These are phyloP conservation scores for Grammomys surdaster DNA, from an alignment of 2,113 vertebrate species.

Conservation along the genomic window DNA sequence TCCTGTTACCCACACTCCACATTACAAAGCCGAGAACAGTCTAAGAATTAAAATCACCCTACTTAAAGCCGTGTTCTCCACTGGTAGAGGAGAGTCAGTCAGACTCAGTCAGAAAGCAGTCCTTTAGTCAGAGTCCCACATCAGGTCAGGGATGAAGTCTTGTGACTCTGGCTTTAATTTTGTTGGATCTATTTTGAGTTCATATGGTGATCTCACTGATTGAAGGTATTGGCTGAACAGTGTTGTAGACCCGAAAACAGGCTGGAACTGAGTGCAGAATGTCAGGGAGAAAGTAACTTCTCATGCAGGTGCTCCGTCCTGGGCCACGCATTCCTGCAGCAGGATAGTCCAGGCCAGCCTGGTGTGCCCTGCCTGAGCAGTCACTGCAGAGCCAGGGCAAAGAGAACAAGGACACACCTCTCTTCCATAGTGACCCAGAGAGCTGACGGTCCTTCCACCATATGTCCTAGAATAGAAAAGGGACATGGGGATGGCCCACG, in stretches of 20 bases:
- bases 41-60: neutral
- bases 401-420: constrained; percentile 4
- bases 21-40: neutral
- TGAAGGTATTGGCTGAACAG: neutral
- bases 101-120: neutral
- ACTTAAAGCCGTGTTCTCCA: neutral
- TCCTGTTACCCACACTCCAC: neutral
- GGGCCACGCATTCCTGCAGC: neutral
- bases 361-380: neutral
- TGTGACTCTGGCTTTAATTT: neutral
- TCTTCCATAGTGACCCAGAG: neutral
- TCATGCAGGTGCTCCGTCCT: neutral
- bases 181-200: neutral
- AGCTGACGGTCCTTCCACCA: neutral
- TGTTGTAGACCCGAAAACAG: neutral
- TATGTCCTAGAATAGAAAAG: neutral
- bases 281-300: neutral
- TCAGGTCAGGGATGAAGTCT: neutral
- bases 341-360: neutral
- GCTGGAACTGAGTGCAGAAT: neutral
- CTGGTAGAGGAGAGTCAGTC: neutral
- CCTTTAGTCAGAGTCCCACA: neutral
- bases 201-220: neutral
- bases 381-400: neutral
- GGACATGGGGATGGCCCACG: accelerated